Evolutionary conservation across 2,888 invertebrate genomes (phyloP), one percentile per base, ranked within the genome.

Genomic region (Aphodius granarius): DNA sequence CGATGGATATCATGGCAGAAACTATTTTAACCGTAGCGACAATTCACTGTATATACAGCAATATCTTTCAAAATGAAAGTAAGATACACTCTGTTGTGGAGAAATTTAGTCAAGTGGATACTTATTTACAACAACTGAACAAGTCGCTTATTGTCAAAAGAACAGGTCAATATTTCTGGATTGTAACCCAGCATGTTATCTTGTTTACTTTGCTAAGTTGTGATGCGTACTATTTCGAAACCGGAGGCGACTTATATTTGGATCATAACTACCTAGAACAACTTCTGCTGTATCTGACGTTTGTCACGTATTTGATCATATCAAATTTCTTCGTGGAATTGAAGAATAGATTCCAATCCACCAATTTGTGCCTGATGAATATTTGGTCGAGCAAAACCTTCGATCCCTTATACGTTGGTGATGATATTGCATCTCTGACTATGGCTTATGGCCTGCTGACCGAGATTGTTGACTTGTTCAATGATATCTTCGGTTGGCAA

Each of bases 401-500:
- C 2, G 70, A 70, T 62, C 22, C 63, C 13, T 21, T 21, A 0
- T 23, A 63, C 5, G 17, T 5, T 13, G 21, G 19, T 19, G 73
- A 72, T 63, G 23, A 68, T 18, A 22, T 73, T 17, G 68, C 68
- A 9, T 64, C 19, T 0, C 65, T 75, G 64, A 75, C 63, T 15
- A 66, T 71, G 13, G 23, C 20, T 64, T 75, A 75, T 43, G 74
- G 74, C 18, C 23, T 64, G 16, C 20, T 75, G 22, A 71, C 71
- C 0, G 71, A 75, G 43, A 71, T 75, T 17, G 64, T 71, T 63
- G 75, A 75, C 23, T 19, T 75, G 21, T 75, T 72, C n/a, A 75
- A 75, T 18, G 75, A 73, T 68, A 5, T 75, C 5, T 75, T 75
- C 17, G 75, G 75, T 5, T 75, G 75, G 75, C 72, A 75, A 19